Evolutionary conservation across 1,140 invertebrate genomes (phyloP), one percentile per base, ranked within the genome.

Genomic region (Luehdorfia chinensis): DNA sequence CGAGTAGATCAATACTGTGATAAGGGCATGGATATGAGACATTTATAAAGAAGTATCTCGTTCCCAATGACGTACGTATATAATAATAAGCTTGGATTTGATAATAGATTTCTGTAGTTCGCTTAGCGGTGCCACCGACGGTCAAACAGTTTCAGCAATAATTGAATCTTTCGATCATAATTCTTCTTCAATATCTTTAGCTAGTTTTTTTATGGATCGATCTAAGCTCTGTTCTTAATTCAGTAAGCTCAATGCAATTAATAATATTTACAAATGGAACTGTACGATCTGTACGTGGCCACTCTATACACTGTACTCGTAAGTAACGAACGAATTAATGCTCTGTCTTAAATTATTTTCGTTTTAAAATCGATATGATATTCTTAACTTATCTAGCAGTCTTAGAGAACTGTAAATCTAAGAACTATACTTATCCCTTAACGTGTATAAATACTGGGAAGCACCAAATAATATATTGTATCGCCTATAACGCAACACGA

Each of bases 1-100:
- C 62, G 56, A 64, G 63, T 76, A 74, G 59, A 59, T 73, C 66
- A 78, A 77, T 73, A 74, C 75, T 86, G 83, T 86, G 83, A 86
- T 86, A 86, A 81, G 75, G 50, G 61, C 65, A 78, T 75, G 67
- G 64, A 73, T 75, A 76, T 74, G 68, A 78, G 61, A 44, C 76
- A 70, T 65, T 59, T 66, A 60, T 68, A 66, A 51, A 55, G 49
- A 54, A 50, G 58, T 66, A 56, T 67, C 48, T 68, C 50, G 7
- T 59, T 70, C 64, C 58, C 55, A 21, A 59, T 54, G 36, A 58
- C 62, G 62, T 51, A 52, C 53, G 58, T 55, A 45, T 66, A 66
- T 64, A n/a, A n/a, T n/a, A 61, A 50, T 68, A 78, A 74, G 73
- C 70, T 84, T 83, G 77, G 66, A 78, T 80, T 80, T 77, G 63